These are phyloP conservation scores for Fringilla coelebs DNA, from an alignment of 2,797 vertebrate species.

Conservation along the genomic window DNA sequence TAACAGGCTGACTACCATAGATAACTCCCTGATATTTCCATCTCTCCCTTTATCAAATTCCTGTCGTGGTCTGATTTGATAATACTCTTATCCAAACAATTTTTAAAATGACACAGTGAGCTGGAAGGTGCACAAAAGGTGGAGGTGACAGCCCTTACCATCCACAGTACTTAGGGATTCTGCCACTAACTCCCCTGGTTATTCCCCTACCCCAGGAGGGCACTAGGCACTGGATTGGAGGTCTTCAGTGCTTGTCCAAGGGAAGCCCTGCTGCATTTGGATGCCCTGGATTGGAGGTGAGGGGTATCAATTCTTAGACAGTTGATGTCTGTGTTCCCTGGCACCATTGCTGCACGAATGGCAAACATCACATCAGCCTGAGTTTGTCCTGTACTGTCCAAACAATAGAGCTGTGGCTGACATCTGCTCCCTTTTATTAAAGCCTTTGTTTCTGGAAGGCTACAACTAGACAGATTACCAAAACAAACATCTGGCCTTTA, in stretches of 20 bases:
- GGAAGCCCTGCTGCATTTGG: not conserved
- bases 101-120: not conserved
- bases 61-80: not conserved
- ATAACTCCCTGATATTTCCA: not conserved
- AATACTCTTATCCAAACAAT: not conserved
- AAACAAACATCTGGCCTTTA: constrained; percentile 9
- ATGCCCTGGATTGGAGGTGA: not conserved
- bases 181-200: not conserved
- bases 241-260: not conserved
- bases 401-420: not conserved
- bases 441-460: constrained; percentile 17
- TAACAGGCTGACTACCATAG: not conserved
- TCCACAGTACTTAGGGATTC: not conserved
- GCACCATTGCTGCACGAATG: not conserved
- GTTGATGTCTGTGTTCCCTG: not conserved
- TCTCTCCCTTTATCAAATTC: not conserved
- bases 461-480: not conserved
- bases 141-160: not conserved
- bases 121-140: not conserved
- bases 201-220: not conserved
- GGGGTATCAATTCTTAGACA: not conserved
- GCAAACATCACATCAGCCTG: not conserved
- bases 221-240: not conserved
- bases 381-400: not conserved
- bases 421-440: constrained; percentile 2